phyloP scores from a whole-genome alignment of 2,797 vertebrate genomes.

The Enteromius afrohamiltoni region DNA sequence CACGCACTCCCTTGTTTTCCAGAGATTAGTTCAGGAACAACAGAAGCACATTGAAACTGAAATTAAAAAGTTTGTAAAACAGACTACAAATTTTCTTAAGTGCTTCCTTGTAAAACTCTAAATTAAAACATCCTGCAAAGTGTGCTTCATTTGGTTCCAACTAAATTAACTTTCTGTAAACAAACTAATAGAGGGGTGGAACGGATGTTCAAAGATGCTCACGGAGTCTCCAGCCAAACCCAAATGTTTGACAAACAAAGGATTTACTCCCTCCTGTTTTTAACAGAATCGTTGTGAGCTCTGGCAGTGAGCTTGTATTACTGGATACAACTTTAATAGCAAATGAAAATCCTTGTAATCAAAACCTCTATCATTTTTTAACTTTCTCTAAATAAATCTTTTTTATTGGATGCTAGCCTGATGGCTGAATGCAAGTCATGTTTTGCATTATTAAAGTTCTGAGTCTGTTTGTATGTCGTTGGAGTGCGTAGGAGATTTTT shows the following conservation, averaged over 20 bases:
- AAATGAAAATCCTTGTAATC: constrained; percentile 14
- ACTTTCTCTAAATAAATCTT: background rate
- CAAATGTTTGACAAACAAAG: constrained; percentile 43
- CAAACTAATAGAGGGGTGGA: constrained; percentile 36
- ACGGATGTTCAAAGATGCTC: constrained; percentile 26
- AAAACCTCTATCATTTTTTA: background rate
- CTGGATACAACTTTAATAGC: background rate
- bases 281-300: background rate
- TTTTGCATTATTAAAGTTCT: constrained; percentile 8
- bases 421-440: constrained; percentile 4
- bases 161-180: constrained; percentile 32
- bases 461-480: constrained; percentile 22
- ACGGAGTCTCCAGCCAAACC: constrained; percentile 1
- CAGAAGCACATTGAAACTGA: background rate
- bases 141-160: constrained; percentile 29
- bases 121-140: constrained; percentile 4
- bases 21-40: constrained; percentile 18
- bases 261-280: constrained; percentile 28
- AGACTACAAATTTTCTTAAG: background rate
- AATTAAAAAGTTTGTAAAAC: constrained; percentile 14
- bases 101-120: constrained; percentile 18
- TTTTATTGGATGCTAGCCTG: background rate
- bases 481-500: constrained; percentile 16
- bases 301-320: background rate
- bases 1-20: background rate